phyloP scores from a whole-genome alignment of 2,797 vertebrate species.

The Myiotriccus ornatus region DNA sequence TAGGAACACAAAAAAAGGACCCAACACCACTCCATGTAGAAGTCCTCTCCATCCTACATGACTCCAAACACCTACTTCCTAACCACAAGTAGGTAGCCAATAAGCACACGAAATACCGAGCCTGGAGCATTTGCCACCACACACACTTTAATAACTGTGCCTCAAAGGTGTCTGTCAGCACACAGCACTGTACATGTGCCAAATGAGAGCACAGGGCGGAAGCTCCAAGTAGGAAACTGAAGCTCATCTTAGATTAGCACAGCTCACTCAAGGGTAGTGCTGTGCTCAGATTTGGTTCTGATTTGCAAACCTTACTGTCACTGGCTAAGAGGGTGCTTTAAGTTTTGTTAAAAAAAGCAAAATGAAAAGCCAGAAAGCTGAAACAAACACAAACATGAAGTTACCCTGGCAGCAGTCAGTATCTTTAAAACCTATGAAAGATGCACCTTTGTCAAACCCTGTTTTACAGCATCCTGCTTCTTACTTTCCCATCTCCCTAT shows the following conservation, averaged over 20 bases:
- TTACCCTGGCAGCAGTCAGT: neutral
- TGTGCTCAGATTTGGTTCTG: constrained; percentile 47
- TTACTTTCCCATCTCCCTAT: neutral
- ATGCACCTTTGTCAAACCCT: rapidly evolving
- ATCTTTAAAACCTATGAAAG: neutral
- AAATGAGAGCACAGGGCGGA: neutral
- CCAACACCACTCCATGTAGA: rapidly evolving
- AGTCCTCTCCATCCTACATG: neutral
- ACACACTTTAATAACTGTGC: neutral
- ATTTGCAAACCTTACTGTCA: neutral
- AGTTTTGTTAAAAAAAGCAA: neutral
- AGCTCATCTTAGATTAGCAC: constrained; percentile 35
- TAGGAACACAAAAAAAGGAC: neutral
- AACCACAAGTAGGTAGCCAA: neutral
- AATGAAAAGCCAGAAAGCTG: neutral
- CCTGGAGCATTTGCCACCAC: neutral
- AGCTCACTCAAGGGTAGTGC: constrained; percentile 27
- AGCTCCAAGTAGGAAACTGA: constrained; percentile 55
- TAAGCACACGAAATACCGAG: neutral
- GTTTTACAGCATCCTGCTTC: neutral
- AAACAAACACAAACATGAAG: neutral
- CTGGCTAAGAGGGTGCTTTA: neutral
- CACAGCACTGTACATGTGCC: neutral
- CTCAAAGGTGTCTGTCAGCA: constrained; percentile 15
- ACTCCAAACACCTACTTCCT: neutral